These are phyloP conservation scores for Oriolus oriolus DNA, from an alignment of 2,113 vertebrate genomes.

Conservation along the genomic window DNA sequence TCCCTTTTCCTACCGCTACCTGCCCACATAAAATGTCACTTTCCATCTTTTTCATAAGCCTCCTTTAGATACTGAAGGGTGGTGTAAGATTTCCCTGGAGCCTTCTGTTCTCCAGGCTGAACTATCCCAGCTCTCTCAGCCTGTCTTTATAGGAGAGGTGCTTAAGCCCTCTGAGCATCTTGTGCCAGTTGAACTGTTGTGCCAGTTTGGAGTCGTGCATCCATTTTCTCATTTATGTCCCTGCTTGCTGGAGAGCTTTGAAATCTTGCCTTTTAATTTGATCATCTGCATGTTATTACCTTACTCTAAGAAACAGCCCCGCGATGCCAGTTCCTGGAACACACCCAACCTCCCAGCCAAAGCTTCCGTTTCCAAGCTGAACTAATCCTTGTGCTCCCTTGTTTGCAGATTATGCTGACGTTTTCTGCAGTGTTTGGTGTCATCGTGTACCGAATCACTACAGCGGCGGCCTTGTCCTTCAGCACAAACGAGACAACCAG, in stretches of 20 bases:
- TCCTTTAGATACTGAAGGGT: not conserved
- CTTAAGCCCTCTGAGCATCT: not conserved
- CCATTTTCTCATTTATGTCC: not conserved
- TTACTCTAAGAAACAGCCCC: not conserved
- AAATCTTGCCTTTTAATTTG: not conserved
- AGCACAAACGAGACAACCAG: slow-evolving; percentile 82
- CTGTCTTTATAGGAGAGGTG: not conserved
- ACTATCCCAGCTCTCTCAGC: not conserved
- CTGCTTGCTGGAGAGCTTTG: not conserved
- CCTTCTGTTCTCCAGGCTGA: not conserved
- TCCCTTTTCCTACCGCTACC: not conserved
- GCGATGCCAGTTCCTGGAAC: not conserved
- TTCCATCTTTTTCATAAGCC: not conserved
- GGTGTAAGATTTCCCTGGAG: not conserved
- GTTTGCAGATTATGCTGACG: slow-evolving; percentile 82
- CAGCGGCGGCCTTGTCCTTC: slow-evolving; percentile 88
- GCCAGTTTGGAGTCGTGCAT: not conserved
- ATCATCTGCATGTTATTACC: too few relatives aligned
- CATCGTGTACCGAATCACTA: slow-evolving; percentile 90
- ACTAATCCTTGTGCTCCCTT: not conserved
- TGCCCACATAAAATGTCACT: not conserved
- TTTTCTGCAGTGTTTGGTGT: slow-evolving; percentile 93
- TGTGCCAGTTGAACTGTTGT: not conserved
- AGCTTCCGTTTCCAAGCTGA: not conserved
- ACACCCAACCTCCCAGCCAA: not conserved